phyloP scores from a whole-genome alignment of 2,888 invertebrate genomes.

The Marronus borbonicus region DNA sequence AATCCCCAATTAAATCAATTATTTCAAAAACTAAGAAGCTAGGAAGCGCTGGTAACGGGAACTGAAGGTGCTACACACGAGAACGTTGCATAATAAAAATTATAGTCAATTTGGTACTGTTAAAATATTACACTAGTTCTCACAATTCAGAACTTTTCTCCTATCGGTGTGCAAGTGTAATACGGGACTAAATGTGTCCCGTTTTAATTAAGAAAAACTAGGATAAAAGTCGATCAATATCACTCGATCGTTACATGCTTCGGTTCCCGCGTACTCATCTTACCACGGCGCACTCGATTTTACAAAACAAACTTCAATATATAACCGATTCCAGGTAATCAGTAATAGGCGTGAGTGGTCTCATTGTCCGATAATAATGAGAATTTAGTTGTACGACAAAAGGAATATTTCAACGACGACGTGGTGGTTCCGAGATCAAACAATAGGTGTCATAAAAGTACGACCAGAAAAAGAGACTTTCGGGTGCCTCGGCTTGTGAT shows the following conservation, averaged over 20 bases:
- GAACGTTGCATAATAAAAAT: too few species aligned
- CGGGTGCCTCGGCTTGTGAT: conserved; percentile 41
- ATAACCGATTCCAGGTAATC: conserved; percentile 40
- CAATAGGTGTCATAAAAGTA: conserved; percentile 60
- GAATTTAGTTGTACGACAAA: conserved; percentile 42
- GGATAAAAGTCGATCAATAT: conserved; percentile 20
- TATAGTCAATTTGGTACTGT: too few species aligned
- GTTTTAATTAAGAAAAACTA: background rate
- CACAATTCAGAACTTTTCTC: too few species aligned
- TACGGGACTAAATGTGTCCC: too few species aligned
- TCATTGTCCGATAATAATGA: conserved; percentile 45
- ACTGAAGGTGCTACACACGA: too few species aligned
- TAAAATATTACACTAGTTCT: too few species aligned
- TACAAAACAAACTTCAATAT: conserved; percentile 41
- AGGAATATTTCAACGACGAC: conserved; percentile 36
- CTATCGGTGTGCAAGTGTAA: too few species aligned
- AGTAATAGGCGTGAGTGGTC: conserved; percentile 41
- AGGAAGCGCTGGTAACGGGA: too few species aligned
- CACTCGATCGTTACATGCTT: conserved; percentile 15
- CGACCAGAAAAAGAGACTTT: conserved; percentile 57
- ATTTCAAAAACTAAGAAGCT: too few species aligned
- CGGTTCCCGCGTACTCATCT: background rate
- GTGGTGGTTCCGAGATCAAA: conserved; percentile 56
- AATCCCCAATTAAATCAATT: too few species aligned
- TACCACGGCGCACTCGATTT: conserved; percentile 27